A percentile compares a stretch with the other conserved stretches of the same genome.
Conservation (phyloP, 2,797 vertebrate species). For the Epinephelus awoara region DNA sequence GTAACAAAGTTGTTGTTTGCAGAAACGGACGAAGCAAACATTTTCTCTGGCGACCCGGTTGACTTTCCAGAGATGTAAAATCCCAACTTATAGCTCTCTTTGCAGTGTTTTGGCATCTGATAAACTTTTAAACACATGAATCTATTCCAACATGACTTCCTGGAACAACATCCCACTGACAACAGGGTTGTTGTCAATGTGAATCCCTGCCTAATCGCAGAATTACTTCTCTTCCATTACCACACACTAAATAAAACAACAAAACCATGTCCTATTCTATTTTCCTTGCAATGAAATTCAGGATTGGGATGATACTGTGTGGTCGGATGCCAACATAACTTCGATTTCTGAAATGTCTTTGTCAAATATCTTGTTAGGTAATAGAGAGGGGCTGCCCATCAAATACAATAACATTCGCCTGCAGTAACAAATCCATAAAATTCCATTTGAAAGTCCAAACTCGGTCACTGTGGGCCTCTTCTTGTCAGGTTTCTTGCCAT, state of each 20-base stretch:
- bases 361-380: neutral
- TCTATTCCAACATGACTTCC: neutral
- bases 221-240: neutral
- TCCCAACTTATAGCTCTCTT: too few species aligned
- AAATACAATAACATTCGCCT: slow-evolving; percentile 15
- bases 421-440: slow-evolving; percentile 30
- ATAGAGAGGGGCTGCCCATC: neutral
- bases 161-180: neutral
- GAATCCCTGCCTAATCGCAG: neutral
- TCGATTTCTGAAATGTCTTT: neutral
- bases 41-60: too few species aligned
- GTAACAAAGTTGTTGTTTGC: too few species aligned
- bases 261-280: neutral
- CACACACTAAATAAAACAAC: neutral
- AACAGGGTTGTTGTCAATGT: neutral
- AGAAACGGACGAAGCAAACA: too few species aligned
- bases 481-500: slow-evolving; percentile 30
- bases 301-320: neutral
- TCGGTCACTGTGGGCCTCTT: slow-evolving; percentile 25
- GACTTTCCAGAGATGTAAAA: neutral
- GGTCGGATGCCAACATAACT: neutral
- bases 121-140: neutral
- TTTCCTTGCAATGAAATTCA: neutral
- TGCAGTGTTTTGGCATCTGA: too few species aligned
- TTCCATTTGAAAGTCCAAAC: slow-evolving; percentile 40